Percentiles rank a stretch among this genome's conserved stretches.
These are phyloP conservation scores for Caenorhabditis japonica DNA, from an alignment of 2,888 invertebrate genomes.

Conservation along the genomic window DNA sequence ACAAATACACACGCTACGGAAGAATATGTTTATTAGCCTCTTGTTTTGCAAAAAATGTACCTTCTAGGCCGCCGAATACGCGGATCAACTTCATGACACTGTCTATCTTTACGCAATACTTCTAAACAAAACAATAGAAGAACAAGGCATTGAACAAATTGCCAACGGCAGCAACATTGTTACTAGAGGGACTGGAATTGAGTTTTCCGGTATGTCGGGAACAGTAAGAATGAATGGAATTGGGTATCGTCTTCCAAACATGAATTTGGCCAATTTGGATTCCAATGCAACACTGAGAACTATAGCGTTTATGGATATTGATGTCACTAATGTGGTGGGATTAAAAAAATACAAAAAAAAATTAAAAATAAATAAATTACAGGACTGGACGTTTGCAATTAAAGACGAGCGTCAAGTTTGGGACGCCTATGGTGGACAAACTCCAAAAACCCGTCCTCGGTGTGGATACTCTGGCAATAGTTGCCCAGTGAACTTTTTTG, in stretches of 20 bases:
- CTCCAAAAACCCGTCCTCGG: conserved; percentile 45
- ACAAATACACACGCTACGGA: no score
- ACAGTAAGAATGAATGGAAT: conserved; percentile 52
- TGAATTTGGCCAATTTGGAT: conserved; percentile 56
- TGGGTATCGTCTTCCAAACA: conserved; percentile 53
- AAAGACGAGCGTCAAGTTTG: conserved; percentile 38
- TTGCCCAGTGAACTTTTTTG: conserved; percentile 56
- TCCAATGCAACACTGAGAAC: conserved; percentile 40
- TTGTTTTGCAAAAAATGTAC: not conserved
- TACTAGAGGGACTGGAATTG: conserved; percentile 30
- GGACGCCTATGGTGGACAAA: conserved; percentile 47
- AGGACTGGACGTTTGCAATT: conserved; percentile 55
- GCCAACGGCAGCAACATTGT: conserved; percentile 50
- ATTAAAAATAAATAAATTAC: not conserved
- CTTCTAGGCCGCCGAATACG: conserved; percentile 51
- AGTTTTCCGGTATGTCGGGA: conserved; percentile 55
- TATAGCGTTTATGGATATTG: conserved; percentile 51
- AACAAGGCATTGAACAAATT: conserved; percentile 46
- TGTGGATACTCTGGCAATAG: conserved; percentile 56
- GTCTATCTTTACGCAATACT: conserved; percentile 61
- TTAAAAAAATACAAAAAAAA: not conserved
- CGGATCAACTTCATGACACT: conserved; percentile 64
- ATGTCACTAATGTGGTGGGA: conserved; percentile 40
- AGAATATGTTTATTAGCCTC: no score
- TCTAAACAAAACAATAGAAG: conserved; percentile 56